Conservation (phyloP, 2,113 vertebrate species). For the Ploceus nigricollis region DNA sequence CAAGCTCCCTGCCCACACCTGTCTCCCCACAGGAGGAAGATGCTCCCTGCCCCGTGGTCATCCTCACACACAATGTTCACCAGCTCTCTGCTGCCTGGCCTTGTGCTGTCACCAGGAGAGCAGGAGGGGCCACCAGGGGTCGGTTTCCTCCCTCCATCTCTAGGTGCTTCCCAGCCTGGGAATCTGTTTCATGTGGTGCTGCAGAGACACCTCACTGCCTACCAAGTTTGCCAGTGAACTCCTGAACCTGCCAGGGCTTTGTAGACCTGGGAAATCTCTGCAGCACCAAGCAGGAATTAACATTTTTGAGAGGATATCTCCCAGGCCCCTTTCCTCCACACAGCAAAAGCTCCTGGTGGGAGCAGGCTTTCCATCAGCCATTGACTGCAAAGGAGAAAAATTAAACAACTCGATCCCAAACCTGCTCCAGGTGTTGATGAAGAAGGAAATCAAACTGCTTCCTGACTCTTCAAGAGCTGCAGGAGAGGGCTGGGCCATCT, state of each 20-base stretch:
- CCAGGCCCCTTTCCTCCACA: not conserved
- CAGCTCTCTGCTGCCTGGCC: not conserved
- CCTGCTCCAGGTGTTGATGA: not conserved
- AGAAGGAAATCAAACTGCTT: not conserved
- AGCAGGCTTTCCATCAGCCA: not conserved
- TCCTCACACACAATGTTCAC: fast-evolving
- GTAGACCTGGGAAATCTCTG: not conserved
- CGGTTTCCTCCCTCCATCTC: not conserved
- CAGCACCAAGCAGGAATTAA: not conserved
- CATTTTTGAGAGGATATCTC: slow-evolving; percentile 41
- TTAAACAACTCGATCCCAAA: fast-evolving
- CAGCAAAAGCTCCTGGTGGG: not conserved
- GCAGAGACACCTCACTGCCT: not conserved
- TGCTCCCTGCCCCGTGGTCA: not conserved
- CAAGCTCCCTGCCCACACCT: not conserved
- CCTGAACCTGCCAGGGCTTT: slow-evolving; percentile 9
- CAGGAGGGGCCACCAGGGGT: not conserved
- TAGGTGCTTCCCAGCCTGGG: not conserved
- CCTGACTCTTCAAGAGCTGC: not conserved
- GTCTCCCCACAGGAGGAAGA: not conserved
- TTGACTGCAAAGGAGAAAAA: not conserved
- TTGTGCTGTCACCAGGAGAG: not conserved
- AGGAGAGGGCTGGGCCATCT: not conserved
- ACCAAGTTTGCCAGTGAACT: not conserved
- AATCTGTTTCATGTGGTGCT: not conserved